A percentile compares a stretch with the other conserved stretches of the same genome.
Conservation (phyloP, 1,140 invertebrate species). For the Thereuonema tuberculata region DNA sequence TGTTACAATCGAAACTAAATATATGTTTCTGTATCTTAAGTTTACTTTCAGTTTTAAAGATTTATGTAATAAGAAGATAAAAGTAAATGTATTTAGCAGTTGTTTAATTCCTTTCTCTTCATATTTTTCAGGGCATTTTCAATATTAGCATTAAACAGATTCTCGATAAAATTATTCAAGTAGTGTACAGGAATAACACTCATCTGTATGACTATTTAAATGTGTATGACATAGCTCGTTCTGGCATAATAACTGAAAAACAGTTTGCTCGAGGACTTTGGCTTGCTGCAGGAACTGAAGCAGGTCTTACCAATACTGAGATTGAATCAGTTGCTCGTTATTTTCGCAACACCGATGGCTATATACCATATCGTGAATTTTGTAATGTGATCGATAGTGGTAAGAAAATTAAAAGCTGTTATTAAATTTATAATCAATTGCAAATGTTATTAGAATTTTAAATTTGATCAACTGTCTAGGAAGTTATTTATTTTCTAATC, state of each 20-base stretch:
- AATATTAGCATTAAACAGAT: conserved; percentile 1
- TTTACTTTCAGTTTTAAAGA: too few species aligned
- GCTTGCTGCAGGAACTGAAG: neutral
- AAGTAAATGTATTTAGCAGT: too few species aligned
- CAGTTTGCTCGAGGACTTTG: conserved; percentile 1
- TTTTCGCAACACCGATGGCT: neutral
- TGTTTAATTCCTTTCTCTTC: too few species aligned
- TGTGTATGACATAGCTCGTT: neutral
- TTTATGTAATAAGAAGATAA: too few species aligned
- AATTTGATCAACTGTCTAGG: neutral
- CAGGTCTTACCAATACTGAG: neutral
- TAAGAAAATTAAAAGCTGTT: neutral
- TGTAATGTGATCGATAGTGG: conserved; percentile 6
- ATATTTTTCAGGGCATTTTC: neutral
- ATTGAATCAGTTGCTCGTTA: neutral
- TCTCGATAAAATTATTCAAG: neutral
- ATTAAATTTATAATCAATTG: neutral
- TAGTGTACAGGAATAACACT: neutral
- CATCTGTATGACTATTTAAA: conserved; percentile 4
- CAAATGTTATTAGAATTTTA: neutral
- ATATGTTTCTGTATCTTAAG: too few species aligned
- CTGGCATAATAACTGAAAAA: neutral
- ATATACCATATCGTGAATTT: conserved; percentile 6
- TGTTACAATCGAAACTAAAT: too few species aligned
- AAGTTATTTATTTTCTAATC: neutral